Percentiles rank a stretch among this genome's conserved stretches.
Evolutionary conservation across 1,140 invertebrate genomes (phyloP).

Genomic region (Pantala flavescens): DNA sequence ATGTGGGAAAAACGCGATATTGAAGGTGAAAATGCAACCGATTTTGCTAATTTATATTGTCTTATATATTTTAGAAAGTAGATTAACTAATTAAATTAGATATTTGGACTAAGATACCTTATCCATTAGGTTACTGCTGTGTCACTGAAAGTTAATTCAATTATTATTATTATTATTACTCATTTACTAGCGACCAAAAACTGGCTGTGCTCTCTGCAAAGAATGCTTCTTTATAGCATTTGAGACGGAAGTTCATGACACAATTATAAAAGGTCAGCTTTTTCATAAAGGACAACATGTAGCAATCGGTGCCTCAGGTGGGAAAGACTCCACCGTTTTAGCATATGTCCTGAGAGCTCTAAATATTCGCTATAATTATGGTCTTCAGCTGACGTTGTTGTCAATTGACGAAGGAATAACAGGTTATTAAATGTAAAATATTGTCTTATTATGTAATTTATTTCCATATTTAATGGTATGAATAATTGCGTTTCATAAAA

Average conservation of each 20-base stretch:
- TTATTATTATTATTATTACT: slow-evolving; percentile 19
- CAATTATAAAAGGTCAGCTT: slow-evolving; percentile 73
- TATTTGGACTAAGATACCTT: slow-evolving; percentile 13
- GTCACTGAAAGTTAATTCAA: slow-evolving; percentile 22
- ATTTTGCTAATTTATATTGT: too few relatives aligned
- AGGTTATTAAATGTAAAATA: slow-evolving; percentile 35
- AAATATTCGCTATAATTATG: slow-evolving; percentile 87
- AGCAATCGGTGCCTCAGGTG: slow-evolving; percentile 93
- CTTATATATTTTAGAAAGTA: neutral
- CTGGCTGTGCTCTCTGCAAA: slow-evolving; percentile 84
- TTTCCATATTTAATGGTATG: slow-evolving; percentile 11
- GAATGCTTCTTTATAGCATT: slow-evolving; percentile 91
- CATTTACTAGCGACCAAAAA: slow-evolving; percentile 68
- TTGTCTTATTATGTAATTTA: slow-evolving; percentile 10
- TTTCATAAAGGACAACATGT: slow-evolving; percentile 81
- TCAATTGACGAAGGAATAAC: slow-evolving; percentile 99
- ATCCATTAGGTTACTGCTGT: slow-evolving; percentile 16
- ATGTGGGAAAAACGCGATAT: slow-evolving; percentile 57
- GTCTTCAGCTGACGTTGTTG: slow-evolving; percentile 78
- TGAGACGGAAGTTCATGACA: slow-evolving; percentile 94
- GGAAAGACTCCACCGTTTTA: slow-evolving; percentile 98
- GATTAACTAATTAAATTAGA: slow-evolving; percentile 14
- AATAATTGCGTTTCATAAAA: neutral
- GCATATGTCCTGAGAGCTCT: slow-evolving; percentile 84
- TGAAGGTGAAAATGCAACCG: slow-evolving; percentile 46